Base-by-base conservation (phyloP, 53 echinoderm and acorn worm species). In the Astropecten irregularis region DNA sequence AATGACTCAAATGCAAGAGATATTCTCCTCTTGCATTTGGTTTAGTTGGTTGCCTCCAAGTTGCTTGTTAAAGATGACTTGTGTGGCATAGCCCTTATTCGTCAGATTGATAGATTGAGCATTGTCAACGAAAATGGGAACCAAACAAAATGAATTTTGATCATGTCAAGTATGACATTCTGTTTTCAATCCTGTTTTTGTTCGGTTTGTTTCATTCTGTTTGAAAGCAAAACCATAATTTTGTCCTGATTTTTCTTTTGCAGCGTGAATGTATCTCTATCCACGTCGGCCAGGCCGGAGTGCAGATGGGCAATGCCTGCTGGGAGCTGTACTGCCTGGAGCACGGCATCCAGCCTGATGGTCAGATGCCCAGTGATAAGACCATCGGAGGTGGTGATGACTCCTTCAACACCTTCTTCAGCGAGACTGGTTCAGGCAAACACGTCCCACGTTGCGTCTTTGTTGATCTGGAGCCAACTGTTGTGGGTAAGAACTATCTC, bases 221-320 rank as follows among this genome's bases (percentile, higher is more conserved):
- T n/a, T n/a, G n/a, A n/a, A n/a, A n/a, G n/a, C n/a, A n/a, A n/a
- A n/a, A n/a, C n/a, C n/a, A n/a, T n/a, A n/a, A n/a, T n/a, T n/a
- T n/a, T n/a, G n/a, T n/a, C n/a, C n/a, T n/a, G n/a, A n/a, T n/a
- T 42, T 42, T 42, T 42, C 42, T 54, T 53, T 66, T 86, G 31
- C 59, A 92, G 92, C 92, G 92, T 88, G 92, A 92, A 82, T 88
- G 88, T 81, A 92, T 92, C 81, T 92, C 92, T 31, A 53, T 92
- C 88, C 92, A 92, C 35, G 85, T 92, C 46, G 92, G 92, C 64
- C 92, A 92, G 85, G 92, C 92, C 88, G 92, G 92, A 42, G 92
- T 92, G 61, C 92, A 92, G 92, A 92, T 92, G 84, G 92, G 92
- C 92, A 92, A 92, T 81, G 92, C 92, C 65, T 92, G 92, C 85